Conservation (phyloP, 1,140 invertebrate species). For the Drosophila baimaii region DNA sequence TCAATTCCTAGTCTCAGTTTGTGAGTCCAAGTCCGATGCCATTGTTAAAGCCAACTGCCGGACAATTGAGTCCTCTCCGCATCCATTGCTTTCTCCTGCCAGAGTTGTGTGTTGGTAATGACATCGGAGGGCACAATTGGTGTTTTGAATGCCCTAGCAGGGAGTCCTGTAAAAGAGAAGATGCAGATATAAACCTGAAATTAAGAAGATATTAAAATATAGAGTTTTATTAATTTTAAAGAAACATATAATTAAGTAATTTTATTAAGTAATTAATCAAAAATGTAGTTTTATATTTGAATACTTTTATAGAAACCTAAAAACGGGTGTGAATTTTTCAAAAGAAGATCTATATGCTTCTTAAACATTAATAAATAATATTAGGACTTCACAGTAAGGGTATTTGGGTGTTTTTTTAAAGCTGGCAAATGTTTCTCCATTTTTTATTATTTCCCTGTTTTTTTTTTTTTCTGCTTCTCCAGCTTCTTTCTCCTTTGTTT, state of each 20-base stretch:
- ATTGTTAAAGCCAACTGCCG: conserved; percentile 39
- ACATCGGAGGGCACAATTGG: conserved; percentile 39
- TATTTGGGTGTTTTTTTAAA: conserved; percentile 6
- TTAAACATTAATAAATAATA: neutral
- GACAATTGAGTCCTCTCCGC: conserved; percentile 13
- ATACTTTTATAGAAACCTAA: no score
- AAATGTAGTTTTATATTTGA: neutral
- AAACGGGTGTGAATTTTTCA: neutral
- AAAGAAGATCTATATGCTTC: neutral
- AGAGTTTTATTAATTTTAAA: neutral
- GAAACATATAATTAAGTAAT: neutral
- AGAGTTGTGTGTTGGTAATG: conserved; percentile 31
- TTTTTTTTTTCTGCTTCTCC: conserved; percentile 5
- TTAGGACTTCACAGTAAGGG: neutral
- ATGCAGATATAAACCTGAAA: no score
- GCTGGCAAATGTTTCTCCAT: neutral
- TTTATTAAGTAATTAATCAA: neutral
- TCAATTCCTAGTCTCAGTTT: conserved; percentile 1
- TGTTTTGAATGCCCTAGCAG: neutral
- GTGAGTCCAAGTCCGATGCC: conserved; percentile 8
- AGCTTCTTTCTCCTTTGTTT: neutral
- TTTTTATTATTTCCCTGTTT: conserved; percentile 21
- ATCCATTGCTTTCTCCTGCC: neutral
- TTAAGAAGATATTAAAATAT: neutral
- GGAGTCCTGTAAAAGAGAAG: neutral